These are phyloP conservation scores for Zosterops hypoxanthus DNA, from an alignment of 2,113 vertebrate species.

Conservation along the genomic window DNA sequence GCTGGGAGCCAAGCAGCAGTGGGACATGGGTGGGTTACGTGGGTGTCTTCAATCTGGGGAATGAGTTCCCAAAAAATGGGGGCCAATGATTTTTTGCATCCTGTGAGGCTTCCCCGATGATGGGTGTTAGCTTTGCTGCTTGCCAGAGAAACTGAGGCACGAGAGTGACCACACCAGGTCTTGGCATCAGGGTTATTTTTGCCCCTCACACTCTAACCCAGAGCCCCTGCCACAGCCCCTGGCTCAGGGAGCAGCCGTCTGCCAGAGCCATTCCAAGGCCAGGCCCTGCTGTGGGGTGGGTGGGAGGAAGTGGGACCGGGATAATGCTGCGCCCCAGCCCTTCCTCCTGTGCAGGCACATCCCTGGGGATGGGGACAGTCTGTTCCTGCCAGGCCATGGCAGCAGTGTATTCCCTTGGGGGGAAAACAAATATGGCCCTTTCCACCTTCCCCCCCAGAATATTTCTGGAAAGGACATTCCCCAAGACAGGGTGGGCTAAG, in stretches of 20 bases:
- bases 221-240: neutral
- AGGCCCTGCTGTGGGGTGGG: neutral
- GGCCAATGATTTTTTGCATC: neutral
- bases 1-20: neutral
- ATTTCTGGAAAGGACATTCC: neutral
- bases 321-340: conserved; percentile 14
- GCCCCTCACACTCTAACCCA: neutral
- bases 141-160: neutral
- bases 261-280: neutral
- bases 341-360: conserved; percentile 9
- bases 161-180: neutral
- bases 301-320: neutral
- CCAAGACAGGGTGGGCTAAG: neutral
- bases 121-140: neutral
- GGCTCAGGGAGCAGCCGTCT: neutral
- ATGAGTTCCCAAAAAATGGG: neutral
- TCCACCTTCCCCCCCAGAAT: fast-evolving
- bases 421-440: neutral
- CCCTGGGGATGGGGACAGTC: neutral
- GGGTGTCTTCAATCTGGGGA: neutral
- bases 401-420: fast-evolving
- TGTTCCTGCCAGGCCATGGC: neutral
- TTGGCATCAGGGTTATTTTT: neutral
- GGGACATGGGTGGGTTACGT: neutral
- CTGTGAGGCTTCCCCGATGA: neutral